A percentile compares a stretch with the other conserved stretches of the same genome.
Conservation (phyloP, 1,140 invertebrate species). For the Eriosoma lanigerum region DNA sequence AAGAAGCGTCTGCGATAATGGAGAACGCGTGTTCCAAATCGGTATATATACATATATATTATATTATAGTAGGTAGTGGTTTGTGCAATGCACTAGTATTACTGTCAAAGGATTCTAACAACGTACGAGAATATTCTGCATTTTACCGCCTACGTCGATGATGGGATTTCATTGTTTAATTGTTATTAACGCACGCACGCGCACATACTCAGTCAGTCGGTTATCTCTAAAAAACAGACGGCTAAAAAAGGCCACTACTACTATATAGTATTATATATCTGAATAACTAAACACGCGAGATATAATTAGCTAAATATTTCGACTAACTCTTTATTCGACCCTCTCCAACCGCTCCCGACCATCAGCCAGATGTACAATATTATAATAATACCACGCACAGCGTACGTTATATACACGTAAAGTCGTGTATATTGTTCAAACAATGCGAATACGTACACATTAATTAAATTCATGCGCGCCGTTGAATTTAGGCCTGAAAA, state of each 20-base stretch:
- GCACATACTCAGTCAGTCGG: not conserved
- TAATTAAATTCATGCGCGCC: slow-evolving; percentile 45
- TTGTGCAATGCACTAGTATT: no score
- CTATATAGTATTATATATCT: not conserved
- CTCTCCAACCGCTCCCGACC: not conserved
- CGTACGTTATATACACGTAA: no score
- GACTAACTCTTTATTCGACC: slow-evolving; percentile 1
- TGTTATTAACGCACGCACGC: not conserved
- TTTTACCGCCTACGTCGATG: no score
- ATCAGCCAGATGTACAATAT: not conserved
- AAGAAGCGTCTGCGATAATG: slow-evolving; percentile 29
- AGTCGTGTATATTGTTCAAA: slow-evolving; percentile 11
- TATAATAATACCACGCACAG: not conserved
- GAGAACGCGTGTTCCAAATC: slow-evolving; percentile 40
- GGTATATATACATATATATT: no score
- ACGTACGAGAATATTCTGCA: no score
- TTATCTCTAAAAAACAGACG: slow-evolving; percentile 38
- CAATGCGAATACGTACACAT: slow-evolving; percentile 17
- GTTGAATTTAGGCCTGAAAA: not conserved
- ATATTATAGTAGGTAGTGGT: no score
- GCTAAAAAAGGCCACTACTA: not conserved
- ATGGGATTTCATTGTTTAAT: slow-evolving; percentile 38
- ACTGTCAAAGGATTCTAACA: no score
- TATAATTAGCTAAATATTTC: slow-evolving; percentile 17
- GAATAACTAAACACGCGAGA: not conserved